Evolutionary conservation across 1,140 invertebrate species (phyloP), one percentile per base, ranked within the genome.

Genomic region (Drosophila bipectinata): DNA sequence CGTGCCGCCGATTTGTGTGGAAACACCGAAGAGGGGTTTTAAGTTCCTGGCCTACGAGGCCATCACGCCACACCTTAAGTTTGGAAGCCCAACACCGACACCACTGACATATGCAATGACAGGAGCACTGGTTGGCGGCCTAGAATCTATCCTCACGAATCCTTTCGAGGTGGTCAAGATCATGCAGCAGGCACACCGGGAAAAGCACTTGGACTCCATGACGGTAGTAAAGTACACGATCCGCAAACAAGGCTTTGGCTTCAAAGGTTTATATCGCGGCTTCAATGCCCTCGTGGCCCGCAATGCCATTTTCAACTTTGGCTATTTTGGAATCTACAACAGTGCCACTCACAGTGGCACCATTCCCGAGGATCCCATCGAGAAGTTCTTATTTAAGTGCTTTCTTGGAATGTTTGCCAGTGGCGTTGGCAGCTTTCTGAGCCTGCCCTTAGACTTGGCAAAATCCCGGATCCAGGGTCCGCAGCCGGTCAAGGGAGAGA

Each of bases 151-250:
- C 61, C 91, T 98, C 37, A 95, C 98, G 0, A 98, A 97, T 93
- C 97, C 97, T 0, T 98, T 98, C 92, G 97, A 98, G 94, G 96
- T 98, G 28, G 96, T 98, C 1, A 98, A 98, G 94, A 96, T 98
- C 0, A 94, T 95, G 12, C 92, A 96, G 32, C 96, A 96, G 91
- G 94, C 96, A 1, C 95, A 96, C 90, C 92, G 93, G 0, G 37
- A 34, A 5, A 92, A 95, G 71, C 85, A 93, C 49, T 95, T 96
- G 1, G 96, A 94, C 41, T 96, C 97, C 0, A 94, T 95, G 91
- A 76, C 92, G n/a, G 95, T 97, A 4, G 97, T 97, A 0, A 94
- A 93, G 79, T 93, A 95, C 80, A 98, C 98, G 45, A 93, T 98
- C 1, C 90, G 92, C 62, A 93, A 94, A 45, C 92, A 96, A 79